A percentile compares a stretch with the other conserved stretches of the same genome.
These are phyloP conservation scores for Chrysocyon brachyurus DNA, from an alignment of 2,797 vertebrate species.

Conservation along the genomic window DNA sequence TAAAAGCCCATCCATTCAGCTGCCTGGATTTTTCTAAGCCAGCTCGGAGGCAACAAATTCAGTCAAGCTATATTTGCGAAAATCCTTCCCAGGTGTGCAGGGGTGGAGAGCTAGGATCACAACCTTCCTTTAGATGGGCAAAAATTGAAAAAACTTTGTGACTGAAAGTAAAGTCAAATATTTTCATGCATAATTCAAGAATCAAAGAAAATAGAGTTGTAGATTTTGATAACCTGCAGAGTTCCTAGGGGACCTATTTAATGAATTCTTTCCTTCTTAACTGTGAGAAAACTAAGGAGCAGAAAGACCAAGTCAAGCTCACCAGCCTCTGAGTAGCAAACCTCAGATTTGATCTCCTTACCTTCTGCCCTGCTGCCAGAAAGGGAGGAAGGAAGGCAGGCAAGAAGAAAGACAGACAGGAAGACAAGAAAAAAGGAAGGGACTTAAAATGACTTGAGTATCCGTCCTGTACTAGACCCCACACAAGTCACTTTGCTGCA, in stretches of 20 bases:
- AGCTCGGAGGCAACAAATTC: not conserved
- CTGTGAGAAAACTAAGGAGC: conserved; percentile 13
- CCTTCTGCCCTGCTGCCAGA: not conserved
- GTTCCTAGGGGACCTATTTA: not conserved
- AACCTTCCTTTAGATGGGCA: conserved; percentile 14
- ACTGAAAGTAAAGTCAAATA: not conserved
- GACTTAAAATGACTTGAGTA: not conserved
- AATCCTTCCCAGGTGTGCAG: not conserved
- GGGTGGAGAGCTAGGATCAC: not conserved
- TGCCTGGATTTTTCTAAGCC: conserved; percentile 30
- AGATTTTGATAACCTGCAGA: not conserved
- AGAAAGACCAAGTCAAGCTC: not conserved
- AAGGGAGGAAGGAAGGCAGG: not conserved
- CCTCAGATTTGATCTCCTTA: not conserved
- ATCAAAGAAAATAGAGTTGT: not conserved
- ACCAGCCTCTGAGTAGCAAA: not conserved
- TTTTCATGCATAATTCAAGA: conserved; percentile 14
- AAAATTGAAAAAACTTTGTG: conserved; percentile 21
- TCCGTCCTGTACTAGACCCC: not conserved
- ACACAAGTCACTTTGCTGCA: not conserved
- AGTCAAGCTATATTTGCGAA: not conserved
- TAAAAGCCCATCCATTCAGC: conserved; percentile 16
- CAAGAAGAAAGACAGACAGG: not conserved
- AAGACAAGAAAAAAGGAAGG: not conserved
- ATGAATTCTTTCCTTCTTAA: conserved; percentile 24